phyloP scores from a whole-genome alignment of 2,888 invertebrate species.

The Oasisia sp. region DNA sequence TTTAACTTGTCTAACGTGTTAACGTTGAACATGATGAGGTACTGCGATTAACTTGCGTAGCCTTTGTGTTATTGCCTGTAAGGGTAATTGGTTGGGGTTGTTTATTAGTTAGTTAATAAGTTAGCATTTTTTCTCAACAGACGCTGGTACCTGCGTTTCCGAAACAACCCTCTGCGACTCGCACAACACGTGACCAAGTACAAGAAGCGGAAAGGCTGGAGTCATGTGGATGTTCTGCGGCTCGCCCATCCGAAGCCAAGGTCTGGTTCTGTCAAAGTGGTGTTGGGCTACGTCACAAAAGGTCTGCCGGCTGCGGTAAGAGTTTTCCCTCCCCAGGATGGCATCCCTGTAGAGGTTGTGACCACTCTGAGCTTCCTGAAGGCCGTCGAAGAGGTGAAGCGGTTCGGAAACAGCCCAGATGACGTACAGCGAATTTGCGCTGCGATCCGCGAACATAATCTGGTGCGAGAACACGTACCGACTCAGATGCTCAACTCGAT shows the following conservation, averaged over 20 bases:
- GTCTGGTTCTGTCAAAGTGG: slow-evolving; percentile 40
- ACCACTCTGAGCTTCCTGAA: slow-evolving; percentile 41
- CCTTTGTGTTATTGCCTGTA: too few species aligned
- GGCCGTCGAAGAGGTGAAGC: slow-evolving; percentile 52
- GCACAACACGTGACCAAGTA: slow-evolving; percentile 71
- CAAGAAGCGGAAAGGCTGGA: slow-evolving; percentile 75
- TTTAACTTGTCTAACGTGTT: too few species aligned
- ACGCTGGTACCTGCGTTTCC: too few species aligned
- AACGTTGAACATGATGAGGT: too few species aligned
- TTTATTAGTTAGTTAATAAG: too few species aligned
- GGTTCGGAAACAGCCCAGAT: background rate
- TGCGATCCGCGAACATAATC: slow-evolving; percentile 65
- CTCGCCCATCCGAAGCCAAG: slow-evolving; percentile 49
- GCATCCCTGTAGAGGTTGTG: slow-evolving; percentile 7
- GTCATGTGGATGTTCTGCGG: slow-evolving; percentile 77
- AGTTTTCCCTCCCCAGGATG: slow-evolving; percentile 28
- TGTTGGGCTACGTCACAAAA: slow-evolving; percentile 47
- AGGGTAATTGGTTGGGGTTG: too few species aligned
- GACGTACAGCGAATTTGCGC: background rate
- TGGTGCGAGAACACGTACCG: slow-evolving; percentile 78
- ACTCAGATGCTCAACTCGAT: slow-evolving; percentile 74
- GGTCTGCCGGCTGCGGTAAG: slow-evolving; percentile 49
- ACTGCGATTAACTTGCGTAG: too few species aligned
- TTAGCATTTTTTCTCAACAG: too few species aligned
- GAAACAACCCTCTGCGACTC: too few species aligned